These are phyloP conservation scores for Fopius arisanus DNA, from an alignment of 1,140 invertebrate genomes.

Conservation along the genomic window DNA sequence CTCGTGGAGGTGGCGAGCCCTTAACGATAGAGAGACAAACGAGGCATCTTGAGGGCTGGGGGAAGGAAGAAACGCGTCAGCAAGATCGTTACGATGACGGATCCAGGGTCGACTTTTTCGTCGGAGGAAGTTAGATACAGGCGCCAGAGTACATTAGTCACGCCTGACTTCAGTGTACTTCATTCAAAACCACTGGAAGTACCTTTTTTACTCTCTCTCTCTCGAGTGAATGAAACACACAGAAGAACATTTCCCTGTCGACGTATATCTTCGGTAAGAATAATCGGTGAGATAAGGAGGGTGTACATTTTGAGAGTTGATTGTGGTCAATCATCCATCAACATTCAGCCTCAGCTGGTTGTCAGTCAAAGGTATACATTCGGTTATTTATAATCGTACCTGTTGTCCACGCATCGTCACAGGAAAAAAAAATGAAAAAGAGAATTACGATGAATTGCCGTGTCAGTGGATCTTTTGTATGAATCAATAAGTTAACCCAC, in stretches of 20 bases:
- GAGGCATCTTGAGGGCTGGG: slow-evolving; percentile 22
- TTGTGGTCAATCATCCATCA: slow-evolving; percentile 36
- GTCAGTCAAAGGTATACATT: background rate
- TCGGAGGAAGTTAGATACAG: slow-evolving; percentile 53
- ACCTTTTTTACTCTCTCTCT: background rate
- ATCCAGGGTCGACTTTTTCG: slow-evolving; percentile 41
- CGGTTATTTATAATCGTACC: slow-evolving; percentile 29
- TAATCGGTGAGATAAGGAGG: background rate
- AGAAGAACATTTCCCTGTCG: background rate
- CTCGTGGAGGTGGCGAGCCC: slow-evolving; percentile 13
- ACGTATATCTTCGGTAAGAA: background rate
- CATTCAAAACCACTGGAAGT: background rate
- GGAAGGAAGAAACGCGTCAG: slow-evolving; percentile 59
- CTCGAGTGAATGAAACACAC: background rate
- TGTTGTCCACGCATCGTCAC: slow-evolving; percentile 7
- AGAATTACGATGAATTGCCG: background rate
- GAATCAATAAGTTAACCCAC: slow-evolving; percentile 7
- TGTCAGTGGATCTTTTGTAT: slow-evolving; percentile 17
- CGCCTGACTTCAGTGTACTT: background rate
- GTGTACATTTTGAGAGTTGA: background rate
- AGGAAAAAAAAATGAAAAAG: slow-evolving; percentile 3
- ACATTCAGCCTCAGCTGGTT: background rate
- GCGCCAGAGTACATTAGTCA: slow-evolving; percentile 25
- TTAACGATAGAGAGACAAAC: slow-evolving; percentile 47
- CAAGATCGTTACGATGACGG: slow-evolving; percentile 63